Base-by-base conservation (phyloP, 1,140 invertebrate species). In the Lasioglossum baleicum region DNA sequence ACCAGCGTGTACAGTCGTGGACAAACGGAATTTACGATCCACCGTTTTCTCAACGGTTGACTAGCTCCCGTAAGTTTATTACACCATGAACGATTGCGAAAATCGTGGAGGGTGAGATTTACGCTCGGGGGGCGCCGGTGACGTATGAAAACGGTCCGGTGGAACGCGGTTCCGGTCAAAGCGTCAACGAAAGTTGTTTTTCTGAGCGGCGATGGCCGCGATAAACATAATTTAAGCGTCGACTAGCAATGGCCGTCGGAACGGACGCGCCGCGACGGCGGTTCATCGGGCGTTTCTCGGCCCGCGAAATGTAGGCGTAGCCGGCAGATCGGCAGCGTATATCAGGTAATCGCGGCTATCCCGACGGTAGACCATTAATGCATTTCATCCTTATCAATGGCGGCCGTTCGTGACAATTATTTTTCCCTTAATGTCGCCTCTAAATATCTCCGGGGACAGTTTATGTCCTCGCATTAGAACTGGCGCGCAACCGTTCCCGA, bases 361-460 rank as follows among this genome's bases (percentile, higher is more conserved):
- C 31, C 7, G n/a, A 31, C 20, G 40, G 31, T 8, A 22, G 44
- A n/a, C 64, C 73, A 42, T 75, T 75, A 75, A 75, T 22, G 74
- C 56, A 68, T 65, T 65, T 72, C 76, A 56, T 58, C 42, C 69
- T 79, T 79, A 79, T 79, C 76, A 66, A 72, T 73, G 70, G 20
- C 70, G 7, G 11, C 26, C 48, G 40, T 20, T n/a, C 60, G 61
- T 35, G 76, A 66, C 69, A 48, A 79, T 79, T 72, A 73, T 60
- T 79, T 73, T 73, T 73, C 70, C 76, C 69, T 63, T 79, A 79
- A 79, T 65, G 70, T 42, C 76, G 70, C 48, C 69, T n/a, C 51
- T 79, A 79, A 79, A 79, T 79, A 79, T 73, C 60, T 2, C 61
- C 76, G 61, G 31, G 76, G 17, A 40, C 69, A 61, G 35, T 79